Conservation (phyloP, 2,797 vertebrate species). For the Lepidocolaptes lacrymiger region DNA sequence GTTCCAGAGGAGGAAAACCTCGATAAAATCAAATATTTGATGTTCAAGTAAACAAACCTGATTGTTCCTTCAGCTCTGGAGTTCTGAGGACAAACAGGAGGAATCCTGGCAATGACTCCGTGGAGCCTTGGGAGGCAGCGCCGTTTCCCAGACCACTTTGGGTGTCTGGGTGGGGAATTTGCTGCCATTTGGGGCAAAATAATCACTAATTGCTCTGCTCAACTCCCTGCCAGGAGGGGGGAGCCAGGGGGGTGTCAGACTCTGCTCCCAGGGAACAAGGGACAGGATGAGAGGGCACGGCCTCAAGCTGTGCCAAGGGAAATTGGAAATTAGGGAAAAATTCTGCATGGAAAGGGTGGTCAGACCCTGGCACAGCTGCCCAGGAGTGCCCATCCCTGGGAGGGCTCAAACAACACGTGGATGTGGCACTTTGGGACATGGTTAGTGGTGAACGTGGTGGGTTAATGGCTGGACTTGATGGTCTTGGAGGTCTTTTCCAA, state of each 20-base stretch:
- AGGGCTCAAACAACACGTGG: too few species aligned
- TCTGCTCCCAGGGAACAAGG: neutral
- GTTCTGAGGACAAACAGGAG: neutral
- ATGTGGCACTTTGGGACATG: rapidly evolving
- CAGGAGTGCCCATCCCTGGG: neutral
- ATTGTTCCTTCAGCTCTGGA: neutral
- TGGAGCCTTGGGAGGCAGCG: neutral
- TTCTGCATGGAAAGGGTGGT: neutral
- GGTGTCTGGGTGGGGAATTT: neutral
- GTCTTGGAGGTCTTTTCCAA: neutral
- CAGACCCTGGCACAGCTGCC: neutral
- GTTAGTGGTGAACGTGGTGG: rapidly evolving
- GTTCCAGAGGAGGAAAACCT: neutral
- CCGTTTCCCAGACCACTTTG: neutral
- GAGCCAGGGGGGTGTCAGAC: neutral
- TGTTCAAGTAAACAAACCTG: neutral
- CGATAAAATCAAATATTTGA: constrained; percentile 7
- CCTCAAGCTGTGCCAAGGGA: neutral
- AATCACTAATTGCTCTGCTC: neutral
- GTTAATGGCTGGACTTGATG: rapidly evolving
- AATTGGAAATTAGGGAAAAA: neutral
- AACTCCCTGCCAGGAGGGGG: neutral
- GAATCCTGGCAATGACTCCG: neutral
- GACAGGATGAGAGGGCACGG: neutral
- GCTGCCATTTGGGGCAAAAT: neutral